Evolutionary conservation across 2,113 vertebrate species (phyloP), one percentile per base, ranked within the genome.

Genomic region (Gavia stellata): DNA sequence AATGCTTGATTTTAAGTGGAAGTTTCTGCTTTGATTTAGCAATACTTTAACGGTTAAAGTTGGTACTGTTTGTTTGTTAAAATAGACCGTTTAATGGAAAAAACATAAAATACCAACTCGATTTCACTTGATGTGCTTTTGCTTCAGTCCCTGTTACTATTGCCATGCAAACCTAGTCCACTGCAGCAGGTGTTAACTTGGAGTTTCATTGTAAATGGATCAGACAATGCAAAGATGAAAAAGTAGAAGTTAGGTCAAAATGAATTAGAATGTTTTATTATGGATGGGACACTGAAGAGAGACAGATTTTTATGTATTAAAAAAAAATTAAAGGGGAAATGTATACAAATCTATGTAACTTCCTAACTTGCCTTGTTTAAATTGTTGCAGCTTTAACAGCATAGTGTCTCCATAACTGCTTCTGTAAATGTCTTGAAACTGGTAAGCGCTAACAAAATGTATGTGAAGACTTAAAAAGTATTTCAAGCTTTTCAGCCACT

Each of bases 351-450:
- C 71, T 95, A 6, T 92, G 5, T 93, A 91, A 94, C 94, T 93
- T 96, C 77, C 74, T 94, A 89, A 94, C 81, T 90, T 75, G 83
- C 71, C 84, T 93, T 78, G 20, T 93, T 95, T 94, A 86, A 96
- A 87, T 74, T 67, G 56, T 90, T 96, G 88, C 94, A 96, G 92
- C 93, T 96, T 95, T 92, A 96, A 97, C 84, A 96, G 73, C 86
- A 86, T 96, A 95, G 80, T 74, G 88, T 96, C 93, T 97, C 83
- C 95, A 94, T 94, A 90, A 93, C 61, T 83, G 93, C 96, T 91
- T 94, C 97, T 95, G 8, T 86, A 90, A 94, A 84, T 95, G 31
- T 91, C 79, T 90, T 95, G 65, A 90, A 96, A 81, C 89, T 96
- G 92, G 89, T 97, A 96, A 96, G 96, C 93, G 1, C 84, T 94